Evolutionary conservation across 1,140 invertebrate species (phyloP).

Genomic region (Medauroidea extradentata): DNA sequence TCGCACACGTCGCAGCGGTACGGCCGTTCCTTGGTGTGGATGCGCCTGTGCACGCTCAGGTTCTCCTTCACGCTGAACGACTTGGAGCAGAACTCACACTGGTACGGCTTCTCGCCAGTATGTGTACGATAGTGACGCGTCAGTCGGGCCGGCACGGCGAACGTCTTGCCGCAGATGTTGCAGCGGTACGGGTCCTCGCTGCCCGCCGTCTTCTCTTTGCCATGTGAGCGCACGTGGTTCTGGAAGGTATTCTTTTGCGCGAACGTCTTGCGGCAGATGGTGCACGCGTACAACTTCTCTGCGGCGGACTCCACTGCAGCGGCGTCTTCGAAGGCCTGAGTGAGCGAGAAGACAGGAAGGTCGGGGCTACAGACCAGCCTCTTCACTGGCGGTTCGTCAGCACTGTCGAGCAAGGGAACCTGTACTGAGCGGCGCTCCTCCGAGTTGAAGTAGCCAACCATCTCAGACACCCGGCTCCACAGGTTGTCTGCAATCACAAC

Average conservation of each 20-base stretch:
- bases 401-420: constrained; percentile 25
- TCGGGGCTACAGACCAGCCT: constrained; percentile 38
- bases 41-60: constrained; percentile 83
- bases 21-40: constrained; percentile 83
- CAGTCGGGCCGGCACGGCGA: constrained; percentile 84
- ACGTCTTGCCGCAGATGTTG: constrained; percentile 87
- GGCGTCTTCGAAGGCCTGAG: constrained; percentile 10
- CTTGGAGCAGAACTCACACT: constrained; percentile 90
- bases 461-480: constrained; percentile 39
- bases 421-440: constrained; percentile 16
- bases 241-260: constrained; percentile 55
- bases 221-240: constrained; percentile 53
- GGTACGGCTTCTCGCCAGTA: constrained; percentile 79
- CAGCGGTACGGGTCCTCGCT: constrained; percentile 76
- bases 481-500: constrained; percentile 32
- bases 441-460: constrained; percentile 36
- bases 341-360: constrained; percentile 28
- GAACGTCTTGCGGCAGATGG: constrained; percentile 55
- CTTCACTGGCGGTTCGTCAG: constrained; percentile 27
- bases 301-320: background rate
- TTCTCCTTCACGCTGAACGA: constrained; percentile 91
- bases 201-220: constrained; percentile 42
- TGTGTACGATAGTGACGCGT: constrained; percentile 88
- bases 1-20: constrained; percentile 85
- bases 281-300: constrained; percentile 42